Conservation (phyloP, 2,797 vertebrate genomes). For the Coilia nasus region DNA sequence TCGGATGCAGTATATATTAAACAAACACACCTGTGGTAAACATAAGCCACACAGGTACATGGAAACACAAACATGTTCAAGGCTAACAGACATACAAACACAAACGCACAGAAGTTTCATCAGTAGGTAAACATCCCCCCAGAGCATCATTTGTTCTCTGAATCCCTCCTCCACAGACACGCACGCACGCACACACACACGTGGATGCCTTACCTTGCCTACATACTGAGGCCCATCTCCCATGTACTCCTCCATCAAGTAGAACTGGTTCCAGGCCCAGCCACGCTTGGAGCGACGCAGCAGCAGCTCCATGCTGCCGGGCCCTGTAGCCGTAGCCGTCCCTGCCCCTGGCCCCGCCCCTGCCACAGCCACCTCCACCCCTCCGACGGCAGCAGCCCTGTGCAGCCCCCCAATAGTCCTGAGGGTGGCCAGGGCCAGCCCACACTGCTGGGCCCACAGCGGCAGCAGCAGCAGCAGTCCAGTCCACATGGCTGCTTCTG, state of each 20-base stretch:
- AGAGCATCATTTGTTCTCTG: neutral
- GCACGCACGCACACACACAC: too few relatives aligned
- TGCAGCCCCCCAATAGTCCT: constrained; percentile 78
- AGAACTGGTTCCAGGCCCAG: constrained; percentile 99
- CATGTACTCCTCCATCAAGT: constrained; percentile 93
- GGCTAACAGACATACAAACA: neutral
- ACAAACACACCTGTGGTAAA: too few relatives aligned
- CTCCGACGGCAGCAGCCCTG: constrained; percentile 41
- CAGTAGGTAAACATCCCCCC: neutral
- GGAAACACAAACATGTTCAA: neutral
- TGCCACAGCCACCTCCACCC: neutral
- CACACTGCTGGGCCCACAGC: constrained; percentile 63
- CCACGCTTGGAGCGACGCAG: constrained; percentile 89
- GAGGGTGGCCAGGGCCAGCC: constrained; percentile 62
- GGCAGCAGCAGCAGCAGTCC: constrained; percentile 60
- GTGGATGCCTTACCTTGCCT: constrained; percentile 82
- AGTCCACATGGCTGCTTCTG: constrained; percentile 35
- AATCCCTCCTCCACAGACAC: too few relatives aligned
- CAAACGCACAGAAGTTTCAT: neutral
- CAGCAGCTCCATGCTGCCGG: constrained; percentile 76
- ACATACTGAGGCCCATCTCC: constrained; percentile 91
- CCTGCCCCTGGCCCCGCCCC: constrained; percentile 48
- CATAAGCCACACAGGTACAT: neutral
- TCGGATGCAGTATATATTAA: neutral
- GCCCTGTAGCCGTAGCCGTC: constrained; percentile 59